Evolutionary conservation across 2,113 vertebrate genomes (phyloP).

Genomic region (Genyomyrus donnyi): DNA sequence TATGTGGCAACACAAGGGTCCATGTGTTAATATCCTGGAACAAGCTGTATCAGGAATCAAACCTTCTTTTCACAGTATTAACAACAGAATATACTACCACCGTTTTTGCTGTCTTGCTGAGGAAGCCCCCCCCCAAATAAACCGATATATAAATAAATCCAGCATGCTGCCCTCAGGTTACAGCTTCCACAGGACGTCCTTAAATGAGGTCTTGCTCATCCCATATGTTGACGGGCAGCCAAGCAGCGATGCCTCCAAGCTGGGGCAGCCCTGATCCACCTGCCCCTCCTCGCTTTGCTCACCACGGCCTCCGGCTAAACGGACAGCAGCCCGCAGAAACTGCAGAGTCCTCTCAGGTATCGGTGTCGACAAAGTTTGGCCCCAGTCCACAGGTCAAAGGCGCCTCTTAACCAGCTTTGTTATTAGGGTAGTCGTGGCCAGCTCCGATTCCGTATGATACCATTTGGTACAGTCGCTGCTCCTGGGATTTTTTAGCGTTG

Average conservation of each 20-base stretch:
- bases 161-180: background rate
- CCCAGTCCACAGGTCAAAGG: background rate
- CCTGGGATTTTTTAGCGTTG: background rate
- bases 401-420: background rate
- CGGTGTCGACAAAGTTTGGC: background rate
- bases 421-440: background rate
- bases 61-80: background rate
- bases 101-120: background rate
- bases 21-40: background rate
- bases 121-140: background rate
- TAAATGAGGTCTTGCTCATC: background rate
- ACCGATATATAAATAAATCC: background rate
- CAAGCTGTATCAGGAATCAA: background rate
- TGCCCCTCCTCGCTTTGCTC: background rate
- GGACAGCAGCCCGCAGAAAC: constrained; percentile 41
- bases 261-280: background rate
- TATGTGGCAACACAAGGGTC: background rate
- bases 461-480: background rate
- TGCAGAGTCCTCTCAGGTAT: constrained; percentile 45
- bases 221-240: background rate
- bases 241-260: background rate
- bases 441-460: background rate
- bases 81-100: background rate
- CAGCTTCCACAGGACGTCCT: background rate
- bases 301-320: background rate